Evolutionary conservation across 2,888 invertebrate species (phyloP).

Genomic region (Tromatobia lineatoria): DNA sequence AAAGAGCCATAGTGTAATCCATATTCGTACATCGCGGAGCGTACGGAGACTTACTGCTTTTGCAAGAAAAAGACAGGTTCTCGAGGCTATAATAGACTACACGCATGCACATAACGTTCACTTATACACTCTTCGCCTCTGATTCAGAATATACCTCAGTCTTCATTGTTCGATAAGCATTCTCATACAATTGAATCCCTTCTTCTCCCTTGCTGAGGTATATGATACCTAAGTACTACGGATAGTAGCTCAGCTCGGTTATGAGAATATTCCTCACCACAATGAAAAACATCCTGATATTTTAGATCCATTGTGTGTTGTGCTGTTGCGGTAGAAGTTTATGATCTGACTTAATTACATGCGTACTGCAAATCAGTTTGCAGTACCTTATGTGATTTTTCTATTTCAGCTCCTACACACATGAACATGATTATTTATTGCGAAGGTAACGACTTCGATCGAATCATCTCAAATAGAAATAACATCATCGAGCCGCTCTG

Average conservation of each 20-base stretch:
- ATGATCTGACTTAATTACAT: constrained; percentile 23
- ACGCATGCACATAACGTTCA: constrained; percentile 33
- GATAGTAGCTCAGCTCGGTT: constrained; percentile 25
- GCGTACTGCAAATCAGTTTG: constrained; percentile 1
- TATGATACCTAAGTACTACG: constrained; percentile 2
- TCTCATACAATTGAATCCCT: constrained; percentile 54
- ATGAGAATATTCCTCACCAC: not conserved
- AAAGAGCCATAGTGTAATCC: constrained; percentile 53
- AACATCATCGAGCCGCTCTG: constrained; percentile 12
- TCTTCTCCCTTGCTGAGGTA: constrained; percentile 24
- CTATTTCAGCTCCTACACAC: not conserved
- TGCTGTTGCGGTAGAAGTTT: constrained; percentile 24
- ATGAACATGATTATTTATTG: constrained; percentile 11
- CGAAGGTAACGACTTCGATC: not conserved
- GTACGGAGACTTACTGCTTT: constrained; percentile 50
- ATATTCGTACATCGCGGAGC: constrained; percentile 56
- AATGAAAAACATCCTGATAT: not conserved
- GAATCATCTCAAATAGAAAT: constrained; percentile 31
- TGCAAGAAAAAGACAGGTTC: constrained; percentile 38
- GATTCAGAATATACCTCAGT: constrained; percentile 49
- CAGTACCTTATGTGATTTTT: not conserved
- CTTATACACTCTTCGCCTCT: constrained; percentile 38
- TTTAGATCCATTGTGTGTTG: constrained; percentile 2
- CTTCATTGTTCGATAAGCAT: constrained; percentile 56
- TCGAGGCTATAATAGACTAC: constrained; percentile 41